A percentile compares a stretch with the other conserved stretches of the same genome.
Conservation (phyloP, 2,888 invertebrate species). For the Microdon myrmicae region DNA sequence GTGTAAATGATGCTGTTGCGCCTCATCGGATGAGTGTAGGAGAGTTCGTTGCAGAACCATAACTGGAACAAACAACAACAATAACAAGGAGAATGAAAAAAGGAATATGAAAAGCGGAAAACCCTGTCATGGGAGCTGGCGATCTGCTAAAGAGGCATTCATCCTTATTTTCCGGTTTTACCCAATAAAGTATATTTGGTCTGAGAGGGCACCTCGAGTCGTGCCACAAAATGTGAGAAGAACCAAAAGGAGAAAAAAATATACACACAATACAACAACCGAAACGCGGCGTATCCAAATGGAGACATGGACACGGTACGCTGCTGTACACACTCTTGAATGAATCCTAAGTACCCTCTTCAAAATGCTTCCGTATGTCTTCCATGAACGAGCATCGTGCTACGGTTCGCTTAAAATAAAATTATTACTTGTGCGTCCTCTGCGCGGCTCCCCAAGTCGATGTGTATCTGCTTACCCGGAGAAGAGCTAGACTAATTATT, state of each 20-base stretch:
- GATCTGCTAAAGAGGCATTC: conserved; percentile 24
- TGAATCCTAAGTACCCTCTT: conserved; percentile 41
- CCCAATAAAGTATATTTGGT: conserved; percentile 16
- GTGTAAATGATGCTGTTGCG: conserved; percentile 11
- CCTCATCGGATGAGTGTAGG: conserved; percentile 5
- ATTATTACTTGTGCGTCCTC: conserved; percentile 23
- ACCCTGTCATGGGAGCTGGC: conserved; percentile 28
- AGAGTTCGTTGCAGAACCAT: conserved; percentile 18
- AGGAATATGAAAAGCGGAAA: background rate
- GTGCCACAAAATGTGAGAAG: conserved; percentile 22
- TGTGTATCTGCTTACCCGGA: too few species aligned
- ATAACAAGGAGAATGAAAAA: too few species aligned
- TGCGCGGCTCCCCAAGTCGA: conserved; percentile 24
- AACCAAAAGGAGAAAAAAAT: too few species aligned
- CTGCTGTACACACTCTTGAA: conserved; percentile 39
- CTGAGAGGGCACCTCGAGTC: conserved; percentile 28
- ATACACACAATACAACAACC: too few species aligned
- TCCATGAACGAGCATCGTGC: conserved; percentile 16
- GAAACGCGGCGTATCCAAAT: too few species aligned
- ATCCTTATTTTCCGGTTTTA: conserved; percentile 42
- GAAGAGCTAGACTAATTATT: conserved; percentile 36
- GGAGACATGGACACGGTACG: conserved; percentile 31
- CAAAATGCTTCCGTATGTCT: conserved; percentile 43
- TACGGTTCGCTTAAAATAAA: conserved; percentile 32
- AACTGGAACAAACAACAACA: conserved; percentile 5